phyloP scores from a whole-genome alignment of 2,113 vertebrate genomes.

The Catharus fuscescens region DNA sequence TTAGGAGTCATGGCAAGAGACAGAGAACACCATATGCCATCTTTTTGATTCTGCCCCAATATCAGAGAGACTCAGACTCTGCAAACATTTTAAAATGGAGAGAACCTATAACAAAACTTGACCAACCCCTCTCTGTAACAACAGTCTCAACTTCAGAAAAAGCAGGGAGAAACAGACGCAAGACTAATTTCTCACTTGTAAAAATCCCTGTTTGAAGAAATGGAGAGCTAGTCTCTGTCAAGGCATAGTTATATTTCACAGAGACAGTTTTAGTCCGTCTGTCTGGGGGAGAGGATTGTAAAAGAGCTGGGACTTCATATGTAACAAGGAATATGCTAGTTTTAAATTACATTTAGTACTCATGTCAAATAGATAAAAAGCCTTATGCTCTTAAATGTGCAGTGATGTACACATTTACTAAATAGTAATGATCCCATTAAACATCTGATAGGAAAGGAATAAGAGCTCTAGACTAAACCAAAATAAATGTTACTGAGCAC shows the following conservation, averaged over 20 bases:
- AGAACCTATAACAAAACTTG: background rate
- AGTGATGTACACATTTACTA: background rate
- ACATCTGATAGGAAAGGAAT: background rate
- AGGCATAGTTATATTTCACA: background rate
- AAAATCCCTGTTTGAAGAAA: background rate
- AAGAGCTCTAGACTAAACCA: background rate
- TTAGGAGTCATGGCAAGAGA: background rate
- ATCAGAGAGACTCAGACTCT: background rate
- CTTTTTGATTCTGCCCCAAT: background rate
- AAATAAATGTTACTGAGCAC: background rate
- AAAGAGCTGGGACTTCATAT: background rate
- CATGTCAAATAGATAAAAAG: background rate
- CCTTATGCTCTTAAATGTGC: background rate
- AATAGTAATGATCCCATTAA: background rate
- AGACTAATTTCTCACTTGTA: background rate
- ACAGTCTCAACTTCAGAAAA: background rate
- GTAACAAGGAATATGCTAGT: background rate
- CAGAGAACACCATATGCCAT: background rate
- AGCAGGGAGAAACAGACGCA: background rate
- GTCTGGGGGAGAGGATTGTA: background rate
- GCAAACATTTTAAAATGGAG: background rate
- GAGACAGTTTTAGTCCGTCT: background rate
- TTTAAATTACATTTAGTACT: background rate
- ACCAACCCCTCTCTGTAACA: background rate
- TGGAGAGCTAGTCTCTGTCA: background rate